A percentile compares a stretch with the other conserved stretches of the same genome.
Evolutionary conservation across 2,888 invertebrate species (phyloP).

Genomic region (Cheilosia variabilis): DNA sequence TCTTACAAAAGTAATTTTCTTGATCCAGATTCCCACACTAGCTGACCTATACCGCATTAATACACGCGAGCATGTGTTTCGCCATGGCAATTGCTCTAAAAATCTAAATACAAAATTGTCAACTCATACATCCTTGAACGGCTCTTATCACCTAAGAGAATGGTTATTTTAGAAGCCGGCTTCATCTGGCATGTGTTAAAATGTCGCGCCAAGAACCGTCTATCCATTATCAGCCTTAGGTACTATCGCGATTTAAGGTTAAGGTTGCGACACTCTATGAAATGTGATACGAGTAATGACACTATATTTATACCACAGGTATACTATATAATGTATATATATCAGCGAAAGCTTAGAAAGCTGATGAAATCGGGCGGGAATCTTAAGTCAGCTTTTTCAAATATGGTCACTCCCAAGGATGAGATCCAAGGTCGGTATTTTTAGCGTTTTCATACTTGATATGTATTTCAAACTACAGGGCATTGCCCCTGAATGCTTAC

Average conservation of each 20-base stretch:
- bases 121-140: neutral
- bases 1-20: too few species aligned
- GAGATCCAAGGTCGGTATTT: neutral
- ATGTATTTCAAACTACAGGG: too few species aligned
- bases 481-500: too few species aligned
- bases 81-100: constrained; percentile 2
- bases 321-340: neutral
- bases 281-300: constrained; percentile 6
- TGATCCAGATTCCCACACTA: too few species aligned
- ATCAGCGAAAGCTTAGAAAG: constrained; percentile 2
- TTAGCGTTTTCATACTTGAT: neutral
- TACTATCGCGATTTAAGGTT: constrained; percentile 39
- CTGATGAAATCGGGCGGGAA: constrained; percentile 35
- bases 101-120: neutral
- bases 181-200: constrained; percentile 1
- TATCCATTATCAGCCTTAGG: constrained; percentile 1
- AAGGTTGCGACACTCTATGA: constrained; percentile 8
- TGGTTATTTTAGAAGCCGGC: constrained; percentile 22
- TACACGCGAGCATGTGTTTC: too few species aligned
- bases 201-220: constrained; percentile 8
- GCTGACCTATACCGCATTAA: too few species aligned
- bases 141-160: constrained; percentile 19
- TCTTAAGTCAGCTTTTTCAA: constrained; percentile 18
- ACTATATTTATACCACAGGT: neutral
- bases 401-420: neutral